Evolutionary conservation across 2,888 invertebrate genomes (phyloP), one percentile per base, ranked within the genome.

Genomic region (Alitta virens): DNA sequence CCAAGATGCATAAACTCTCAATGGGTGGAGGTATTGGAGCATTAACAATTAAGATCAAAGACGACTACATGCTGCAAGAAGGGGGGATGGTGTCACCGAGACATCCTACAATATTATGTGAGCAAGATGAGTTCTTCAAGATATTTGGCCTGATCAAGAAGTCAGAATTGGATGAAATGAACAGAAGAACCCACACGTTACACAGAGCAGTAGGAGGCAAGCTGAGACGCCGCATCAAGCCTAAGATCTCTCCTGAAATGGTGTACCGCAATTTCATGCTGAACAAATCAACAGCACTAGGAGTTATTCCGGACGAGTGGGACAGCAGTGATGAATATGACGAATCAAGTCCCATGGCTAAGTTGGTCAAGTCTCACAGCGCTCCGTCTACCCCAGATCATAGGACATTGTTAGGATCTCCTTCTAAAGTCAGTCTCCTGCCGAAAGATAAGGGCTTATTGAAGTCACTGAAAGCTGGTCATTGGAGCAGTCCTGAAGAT

Each of bases 151-250:
- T 68, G 33, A 46, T 66, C 1, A 60, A 64, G 38, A 68, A 68
- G 54, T 62, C 64, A n/a, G 66, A 66, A 16, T 21, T 68, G 5
- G 55, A 61, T 27, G 54, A 61, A 27, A 23, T 49, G 2, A 57
- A 56, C 7, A 33, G 46, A 16, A 56, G 38, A 12, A 49, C 42
- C 16, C 62, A 62, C 55, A 64, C 54, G 18, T 60, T 66, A 14
- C 68, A 68, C 54, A 62, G 68, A 14, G 55, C 56, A 16, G 64
- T 56, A 5, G 68, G 68, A 16, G 68, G 68, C 9, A 65, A 65
- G 33, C 42, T 68, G 26, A 51, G 68, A 14, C 24, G 68, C 16
- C 25, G 57, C 2, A 53, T 66, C 25, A 68, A 68, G 55, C 66
- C 64, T 0, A 55, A 54, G 24, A 62, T 64, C 27, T 54, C 53